A percentile compares a stretch with the other conserved stretches of the same genome.
phyloP scores from a whole-genome alignment of 2,888 invertebrate species.

The Dryococelus australis region DNA sequence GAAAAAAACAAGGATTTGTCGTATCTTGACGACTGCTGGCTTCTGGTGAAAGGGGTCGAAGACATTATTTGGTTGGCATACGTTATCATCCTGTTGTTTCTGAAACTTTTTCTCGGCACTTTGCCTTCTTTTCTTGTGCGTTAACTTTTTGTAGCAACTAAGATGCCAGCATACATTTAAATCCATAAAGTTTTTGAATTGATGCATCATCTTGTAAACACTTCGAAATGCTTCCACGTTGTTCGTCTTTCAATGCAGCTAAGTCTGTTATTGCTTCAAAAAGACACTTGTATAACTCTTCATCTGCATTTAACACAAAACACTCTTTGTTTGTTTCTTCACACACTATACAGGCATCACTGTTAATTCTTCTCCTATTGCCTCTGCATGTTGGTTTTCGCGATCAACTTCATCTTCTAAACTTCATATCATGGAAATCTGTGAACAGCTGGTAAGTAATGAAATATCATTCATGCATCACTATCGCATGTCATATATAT shows the following conservation, averaged over 20 bases:
- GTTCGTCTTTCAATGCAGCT: neutral
- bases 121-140: neutral
- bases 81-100: too few relatives aligned
- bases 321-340: neutral
- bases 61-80: too few relatives aligned
- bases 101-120: neutral
- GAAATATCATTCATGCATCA: neutral
- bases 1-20: too few relatives aligned
- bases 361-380: neutral
- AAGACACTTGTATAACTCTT: neutral
- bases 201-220: neutral
- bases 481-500: too few relatives aligned
- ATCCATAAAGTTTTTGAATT: neutral
- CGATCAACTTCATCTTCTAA: neutral
- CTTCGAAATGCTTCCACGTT: neutral
- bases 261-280: constrained; percentile 1
- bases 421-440: neutral
- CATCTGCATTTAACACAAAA: neutral
- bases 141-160: neutral
- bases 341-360: neutral
- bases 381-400: neutral
- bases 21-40: too few relatives aligned
- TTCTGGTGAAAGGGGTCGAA: too few relatives aligned
- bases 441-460: neutral
- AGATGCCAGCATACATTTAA: neutral